phyloP scores from a whole-genome alignment of 2,113 vertebrate genomes.

The Carollia perspicillata region DNA sequence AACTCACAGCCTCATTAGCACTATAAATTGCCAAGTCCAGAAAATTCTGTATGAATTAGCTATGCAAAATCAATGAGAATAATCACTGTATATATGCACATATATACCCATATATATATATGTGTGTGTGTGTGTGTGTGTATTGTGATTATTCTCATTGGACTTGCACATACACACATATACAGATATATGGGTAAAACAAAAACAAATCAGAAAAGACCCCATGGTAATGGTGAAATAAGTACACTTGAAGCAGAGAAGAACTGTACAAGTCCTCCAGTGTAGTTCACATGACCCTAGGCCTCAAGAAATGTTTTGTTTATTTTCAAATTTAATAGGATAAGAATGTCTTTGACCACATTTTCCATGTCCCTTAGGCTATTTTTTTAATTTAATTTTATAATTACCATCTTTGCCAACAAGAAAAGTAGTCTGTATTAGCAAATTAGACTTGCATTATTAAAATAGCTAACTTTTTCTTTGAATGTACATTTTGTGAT shows the following conservation, averaged over 20 bases:
- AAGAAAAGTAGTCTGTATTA: not conserved
- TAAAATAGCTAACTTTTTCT: not conserved
- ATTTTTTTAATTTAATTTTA: not conserved
- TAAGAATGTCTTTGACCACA: not conserved
- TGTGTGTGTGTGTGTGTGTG: too few species aligned
- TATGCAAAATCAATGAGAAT: not conserved
- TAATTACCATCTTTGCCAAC: not conserved
- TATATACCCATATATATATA: not conserved
- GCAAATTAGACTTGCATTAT: not conserved
- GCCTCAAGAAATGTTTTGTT: not conserved
- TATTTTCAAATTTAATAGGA: not conserved
- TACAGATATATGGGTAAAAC: not conserved
- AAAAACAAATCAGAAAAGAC: not conserved
- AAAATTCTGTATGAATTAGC: not conserved
- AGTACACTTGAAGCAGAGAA: not conserved
- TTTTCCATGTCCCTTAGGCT: not conserved
- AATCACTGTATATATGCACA: not conserved
- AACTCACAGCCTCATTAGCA: not conserved
- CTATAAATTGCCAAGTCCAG: not conserved
- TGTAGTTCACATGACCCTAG: not conserved
- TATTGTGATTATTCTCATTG: too few species aligned
- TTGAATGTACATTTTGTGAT: not conserved
- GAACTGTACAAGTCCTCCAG: not conserved
- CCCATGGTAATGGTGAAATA: not conserved
- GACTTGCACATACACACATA: not conserved